Evolutionary conservation across 2,888 invertebrate species (phyloP).

Genomic region (Gisinianus flammeolus): DNA sequence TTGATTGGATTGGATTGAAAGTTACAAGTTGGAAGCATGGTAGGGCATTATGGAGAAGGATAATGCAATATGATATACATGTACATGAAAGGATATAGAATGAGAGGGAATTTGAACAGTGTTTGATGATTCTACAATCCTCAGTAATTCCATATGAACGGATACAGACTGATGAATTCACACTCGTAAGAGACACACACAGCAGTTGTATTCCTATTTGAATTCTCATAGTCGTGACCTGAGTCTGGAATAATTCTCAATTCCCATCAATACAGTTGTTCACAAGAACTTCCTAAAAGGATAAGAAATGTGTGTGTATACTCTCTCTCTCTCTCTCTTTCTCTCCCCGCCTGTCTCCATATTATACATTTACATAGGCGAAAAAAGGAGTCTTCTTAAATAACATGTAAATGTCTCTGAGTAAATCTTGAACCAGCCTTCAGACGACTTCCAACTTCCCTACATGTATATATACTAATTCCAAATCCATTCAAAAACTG

Average conservation of each 20-base stretch:
- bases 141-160: background rate
- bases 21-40: background rate
- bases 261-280: conserved; percentile 40
- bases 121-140: background rate
- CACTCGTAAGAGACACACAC: background rate
- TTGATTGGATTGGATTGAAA: conserved; percentile 29
- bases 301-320: background rate
- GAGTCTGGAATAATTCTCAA: conserved; percentile 36
- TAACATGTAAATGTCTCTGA: conserved; percentile 28
- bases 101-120: background rate
- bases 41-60: background rate
- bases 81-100: background rate
- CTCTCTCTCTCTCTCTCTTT: background rate
- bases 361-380: background rate
- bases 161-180: background rate
- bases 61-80: background rate
- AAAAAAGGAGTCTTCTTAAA: conserved; percentile 26
- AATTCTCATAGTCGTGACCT: conserved; percentile 31
- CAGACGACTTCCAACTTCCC: no score
- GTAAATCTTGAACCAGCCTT: conserved; percentile 11
- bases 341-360: background rate
- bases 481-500: background rate
- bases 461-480: background rate
- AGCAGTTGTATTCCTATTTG: background rate
- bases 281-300: conserved; percentile 18